A percentile compares a stretch with the other conserved stretches of the same genome.
Conservation (phyloP, 2,113 vertebrate species). For the Anguilla rostrata region DNA sequence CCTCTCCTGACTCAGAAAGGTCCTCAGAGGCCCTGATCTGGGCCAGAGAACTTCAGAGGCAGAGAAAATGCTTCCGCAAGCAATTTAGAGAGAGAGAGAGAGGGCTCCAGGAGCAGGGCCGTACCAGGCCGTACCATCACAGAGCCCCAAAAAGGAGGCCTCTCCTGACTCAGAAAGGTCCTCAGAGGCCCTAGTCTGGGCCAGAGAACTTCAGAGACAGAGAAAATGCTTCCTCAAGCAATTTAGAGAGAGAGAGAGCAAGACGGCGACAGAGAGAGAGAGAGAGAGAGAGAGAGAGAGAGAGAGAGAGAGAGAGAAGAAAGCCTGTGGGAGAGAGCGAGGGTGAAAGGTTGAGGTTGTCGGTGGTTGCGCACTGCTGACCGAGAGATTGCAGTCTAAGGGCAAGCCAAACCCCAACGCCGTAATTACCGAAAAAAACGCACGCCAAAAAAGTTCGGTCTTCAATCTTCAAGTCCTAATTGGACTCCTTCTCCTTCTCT, state of each 20-base stretch:
- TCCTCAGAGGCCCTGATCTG: background rate
- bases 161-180: conserved; percentile 1
- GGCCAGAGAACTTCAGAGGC: background rate
- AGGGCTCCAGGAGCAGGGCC: conserved; percentile 14
- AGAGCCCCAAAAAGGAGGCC: conserved; percentile 18
- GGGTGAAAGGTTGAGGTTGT: background rate
- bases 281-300: background rate
- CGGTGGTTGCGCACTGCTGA: conserved; percentile 21
- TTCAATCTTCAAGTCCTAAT: conserved; percentile 6
- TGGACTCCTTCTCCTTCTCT: background rate
- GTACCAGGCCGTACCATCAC: conserved; percentile 18
- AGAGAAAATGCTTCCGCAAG: background rate
- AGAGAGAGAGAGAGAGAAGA: conserved; percentile 9
- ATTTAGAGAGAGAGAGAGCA: background rate
- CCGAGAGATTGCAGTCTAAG: conserved; percentile 26
- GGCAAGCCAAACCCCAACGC: conserved; percentile 21
- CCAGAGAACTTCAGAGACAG: background rate
- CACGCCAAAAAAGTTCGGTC: conserved; percentile 13
- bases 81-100: background rate
- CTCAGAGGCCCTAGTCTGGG: background rate
- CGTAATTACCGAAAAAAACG: conserved; percentile 18
- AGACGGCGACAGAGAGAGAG: background rate
- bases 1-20: conserved; percentile 5
- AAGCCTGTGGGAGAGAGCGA: conserved; percentile 12
- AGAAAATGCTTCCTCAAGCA: background rate